A percentile compares a stretch with the other conserved stretches of the same genome.
These are phyloP conservation scores for Alligator mississippiensis DNA, from an alignment of 2,113 vertebrate genomes.

Conservation along the genomic window DNA sequence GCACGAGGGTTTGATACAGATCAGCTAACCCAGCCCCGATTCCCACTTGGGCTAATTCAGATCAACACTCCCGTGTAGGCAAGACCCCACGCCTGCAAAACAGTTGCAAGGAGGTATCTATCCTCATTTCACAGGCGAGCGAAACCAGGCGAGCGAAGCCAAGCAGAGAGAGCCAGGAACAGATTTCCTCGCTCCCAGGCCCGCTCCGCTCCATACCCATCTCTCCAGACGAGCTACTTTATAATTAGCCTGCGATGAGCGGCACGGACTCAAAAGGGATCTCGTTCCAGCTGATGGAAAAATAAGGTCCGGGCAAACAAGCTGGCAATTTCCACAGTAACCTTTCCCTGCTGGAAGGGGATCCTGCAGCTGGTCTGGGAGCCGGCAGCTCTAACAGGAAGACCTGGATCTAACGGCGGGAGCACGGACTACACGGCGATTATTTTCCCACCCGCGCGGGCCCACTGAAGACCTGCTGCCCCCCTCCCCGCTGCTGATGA, in stretches of 20 bases:
- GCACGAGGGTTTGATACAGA: no score
- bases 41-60: no score
- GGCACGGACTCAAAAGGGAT: neutral
- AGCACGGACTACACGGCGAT: neutral
- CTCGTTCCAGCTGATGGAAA: neutral
- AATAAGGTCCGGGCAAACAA: neutral
- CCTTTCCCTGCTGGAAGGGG: neutral
- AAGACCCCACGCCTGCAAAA: neutral
- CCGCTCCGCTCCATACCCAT: fast-evolving
- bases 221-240: no score
- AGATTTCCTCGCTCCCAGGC: neutral
- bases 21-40: no score
- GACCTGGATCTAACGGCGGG: neutral
- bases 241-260: neutral
- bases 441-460: neutral
- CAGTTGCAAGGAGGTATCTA: fast-evolving
- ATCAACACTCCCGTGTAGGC: neutral
- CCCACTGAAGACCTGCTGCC: neutral
- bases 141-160: neutral
- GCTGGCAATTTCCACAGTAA: neutral
- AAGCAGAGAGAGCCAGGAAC: neutral
- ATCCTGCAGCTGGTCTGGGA: neutral
- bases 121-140: neutral
- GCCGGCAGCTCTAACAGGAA: neutral
- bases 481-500: neutral